These are phyloP conservation scores for Drosophila serrata DNA, from an alignment of 1,140 invertebrate species.

Conservation along the genomic window DNA sequence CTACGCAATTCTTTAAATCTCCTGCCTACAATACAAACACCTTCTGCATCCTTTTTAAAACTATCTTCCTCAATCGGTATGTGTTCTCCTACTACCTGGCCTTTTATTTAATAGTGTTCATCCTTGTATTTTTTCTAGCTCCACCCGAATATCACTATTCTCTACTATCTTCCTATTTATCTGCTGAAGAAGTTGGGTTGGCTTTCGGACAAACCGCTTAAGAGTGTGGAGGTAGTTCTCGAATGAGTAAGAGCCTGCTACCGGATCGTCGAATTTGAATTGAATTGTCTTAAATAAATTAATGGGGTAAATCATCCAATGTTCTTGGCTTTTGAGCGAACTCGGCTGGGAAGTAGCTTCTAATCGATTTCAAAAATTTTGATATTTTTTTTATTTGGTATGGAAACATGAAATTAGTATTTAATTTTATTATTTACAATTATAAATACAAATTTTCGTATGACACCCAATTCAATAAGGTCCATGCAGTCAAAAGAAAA, in stretches of 20 bases:
- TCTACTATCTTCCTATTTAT: background rate
- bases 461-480: no score
- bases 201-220: slow-evolving; percentile 2
- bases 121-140: background rate
- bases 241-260: no score
- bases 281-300: no score
- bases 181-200: background rate
- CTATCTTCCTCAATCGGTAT: background rate
- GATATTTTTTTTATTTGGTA: no score
- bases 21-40: background rate
- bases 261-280: background rate
- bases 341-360: background rate
- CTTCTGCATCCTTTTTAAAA: background rate
- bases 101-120: background rate
- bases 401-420: no score
- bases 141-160: background rate
- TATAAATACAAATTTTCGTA: background rate
- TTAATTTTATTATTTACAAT: background rate
- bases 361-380: no score
- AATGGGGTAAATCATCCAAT: background rate
- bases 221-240: slow-evolving; percentile 3
- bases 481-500: no score
- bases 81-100: background rate
- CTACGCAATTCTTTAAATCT: background rate
- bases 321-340: background rate